A percentile compares a stretch with the other conserved stretches of the same genome.
Evolutionary conservation across 2,113 vertebrate species (phyloP).

Genomic region (Petromus typicus): DNA sequence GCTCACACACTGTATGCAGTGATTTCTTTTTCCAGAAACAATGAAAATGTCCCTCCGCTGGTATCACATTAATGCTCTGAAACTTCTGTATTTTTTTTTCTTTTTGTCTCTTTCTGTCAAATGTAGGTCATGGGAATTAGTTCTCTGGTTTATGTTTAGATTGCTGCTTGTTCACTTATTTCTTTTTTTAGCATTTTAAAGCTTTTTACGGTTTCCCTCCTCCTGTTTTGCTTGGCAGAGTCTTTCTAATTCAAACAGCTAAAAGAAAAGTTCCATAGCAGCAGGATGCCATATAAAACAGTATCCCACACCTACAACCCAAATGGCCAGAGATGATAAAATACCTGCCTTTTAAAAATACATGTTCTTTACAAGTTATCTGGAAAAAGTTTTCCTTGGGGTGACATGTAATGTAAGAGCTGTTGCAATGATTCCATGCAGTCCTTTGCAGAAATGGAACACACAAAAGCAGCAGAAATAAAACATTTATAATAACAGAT

Average conservation of each 20-base stretch:
- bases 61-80: constrained; percentile 56
- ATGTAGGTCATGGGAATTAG: constrained; percentile 84
- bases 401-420: constrained; percentile 75
- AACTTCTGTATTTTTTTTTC: background rate
- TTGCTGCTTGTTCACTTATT: constrained; percentile 82
- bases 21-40: constrained; percentile 61
- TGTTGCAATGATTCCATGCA: constrained; percentile 76
- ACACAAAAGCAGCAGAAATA: constrained; percentile 27
- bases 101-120: constrained; percentile 63
- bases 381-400: constrained; percentile 79
- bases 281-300: constrained; percentile 88
- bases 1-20: constrained; percentile 50
- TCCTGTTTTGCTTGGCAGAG: constrained; percentile 85
- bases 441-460: constrained; percentile 52
- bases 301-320: constrained; percentile 85
- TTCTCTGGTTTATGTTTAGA: constrained; percentile 82
- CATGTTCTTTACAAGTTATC: constrained; percentile 79
- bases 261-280: constrained; percentile 83
- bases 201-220: constrained; percentile 84
- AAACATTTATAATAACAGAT: constrained; percentile 63
- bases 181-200: constrained; percentile 85
- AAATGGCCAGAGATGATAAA: constrained; percentile 85
- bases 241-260: constrained; percentile 78
- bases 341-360: constrained; percentile 80
- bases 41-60: constrained; percentile 20